Base-by-base conservation (phyloP, 2,888 invertebrate genomes). In the Tenthredo notha region DNA sequence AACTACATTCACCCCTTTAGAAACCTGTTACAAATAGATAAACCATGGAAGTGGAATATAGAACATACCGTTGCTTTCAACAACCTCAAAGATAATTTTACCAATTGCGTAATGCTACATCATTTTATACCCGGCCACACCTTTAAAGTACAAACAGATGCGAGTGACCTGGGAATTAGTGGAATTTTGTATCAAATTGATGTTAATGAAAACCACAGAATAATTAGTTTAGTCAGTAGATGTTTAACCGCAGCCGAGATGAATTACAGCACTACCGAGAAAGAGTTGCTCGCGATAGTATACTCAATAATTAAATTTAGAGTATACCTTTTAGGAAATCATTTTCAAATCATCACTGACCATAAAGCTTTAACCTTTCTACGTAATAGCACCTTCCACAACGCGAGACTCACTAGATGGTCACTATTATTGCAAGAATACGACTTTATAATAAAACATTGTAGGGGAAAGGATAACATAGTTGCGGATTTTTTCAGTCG, bases 281-380 rank as follows among this genome's bases (percentile, higher is more conserved):
- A 90, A 50, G 89, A 91, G 50, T 85, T 89, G 1, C 86, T 87
- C 15, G 89, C 89, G 0, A 85, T 90, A 2, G 86, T 91, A 0
- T 89, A 85, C 70, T 84, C 88, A 10, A 47, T 91, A 0, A 83
- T 65, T 1, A 89, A 89, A 80, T 89, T 90, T 85, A 88, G 89
- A 50, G 87, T 87, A 2, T 90, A 90, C 83, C 78, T 90, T 1
- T 82, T 89, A 3, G 89, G 89, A 0, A 82, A 72, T 6, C 29
- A 67, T 3, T 86, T 92, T 1, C 86, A 88, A 1, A 86, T 91
- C 2, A 84, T 87, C n/a, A 90, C 88, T 0, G 90, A 90, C 67
- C 89, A 90, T 80, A 87, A 88, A n/a, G 86, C 88, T 0, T 70
- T 91, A 1, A 88, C 85, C 0, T 91, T 91, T 84, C 65, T 91